Conservation (phyloP, 1,140 invertebrate species). For the Drosophila melanica region DNA sequence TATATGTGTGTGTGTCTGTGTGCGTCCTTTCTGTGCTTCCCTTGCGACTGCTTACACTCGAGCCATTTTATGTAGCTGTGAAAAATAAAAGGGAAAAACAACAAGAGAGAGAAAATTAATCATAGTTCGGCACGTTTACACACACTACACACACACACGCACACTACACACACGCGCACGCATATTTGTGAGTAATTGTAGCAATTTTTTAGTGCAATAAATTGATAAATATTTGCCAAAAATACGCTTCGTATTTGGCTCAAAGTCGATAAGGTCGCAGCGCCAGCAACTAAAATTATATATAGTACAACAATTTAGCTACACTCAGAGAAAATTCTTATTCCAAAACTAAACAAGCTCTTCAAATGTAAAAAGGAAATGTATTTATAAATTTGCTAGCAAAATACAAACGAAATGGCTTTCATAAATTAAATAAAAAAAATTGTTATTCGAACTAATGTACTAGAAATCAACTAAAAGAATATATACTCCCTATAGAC, state of each 20-base stretch:
- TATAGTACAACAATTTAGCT: constrained; percentile 34
- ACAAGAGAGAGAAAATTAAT: constrained; percentile 60
- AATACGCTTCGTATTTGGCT: constrained; percentile 44
- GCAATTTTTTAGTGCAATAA: constrained; percentile 77
- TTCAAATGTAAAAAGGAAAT: no score
- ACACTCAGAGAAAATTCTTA: no score
- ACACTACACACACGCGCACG: constrained; percentile 5
- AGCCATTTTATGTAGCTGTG: constrained; percentile 41
- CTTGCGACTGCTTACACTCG: constrained; percentile 18
- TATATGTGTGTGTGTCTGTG: constrained; percentile 28
- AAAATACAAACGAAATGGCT: no score
- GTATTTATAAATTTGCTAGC: no score
- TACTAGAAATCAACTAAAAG: no score
- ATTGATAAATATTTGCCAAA: constrained; percentile 80
- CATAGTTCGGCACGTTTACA: constrained; percentile 71
- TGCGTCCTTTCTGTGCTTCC: constrained; percentile 1
- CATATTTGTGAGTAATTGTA: constrained; percentile 58
- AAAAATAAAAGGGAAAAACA: constrained; percentile 50
- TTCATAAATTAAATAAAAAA: no score
- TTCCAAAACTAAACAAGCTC: no score
- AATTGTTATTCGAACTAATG: no score
- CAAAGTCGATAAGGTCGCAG: constrained; percentile 50
- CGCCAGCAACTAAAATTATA: constrained; percentile 15
- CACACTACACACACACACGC: constrained; percentile 33
- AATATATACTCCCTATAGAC: no score